These are phyloP conservation scores for Drosophila seclusa DNA, from an alignment of 2,888 invertebrate genomes.

Conservation along the genomic window DNA sequence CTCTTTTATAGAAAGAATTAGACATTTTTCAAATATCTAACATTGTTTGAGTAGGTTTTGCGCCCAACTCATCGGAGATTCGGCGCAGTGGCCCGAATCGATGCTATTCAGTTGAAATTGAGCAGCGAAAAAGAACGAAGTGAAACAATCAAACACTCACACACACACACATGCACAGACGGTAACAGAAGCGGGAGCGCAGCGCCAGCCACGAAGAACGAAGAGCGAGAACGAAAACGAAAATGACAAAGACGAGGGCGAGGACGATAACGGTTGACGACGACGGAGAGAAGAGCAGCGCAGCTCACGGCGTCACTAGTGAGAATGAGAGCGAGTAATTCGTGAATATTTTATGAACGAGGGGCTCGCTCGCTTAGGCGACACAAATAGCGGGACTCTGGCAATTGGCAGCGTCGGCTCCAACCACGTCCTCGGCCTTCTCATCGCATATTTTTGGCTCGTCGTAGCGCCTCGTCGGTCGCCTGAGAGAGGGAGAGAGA, in stretches of 20 bases:
- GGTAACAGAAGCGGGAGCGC: slow-evolving; percentile 36
- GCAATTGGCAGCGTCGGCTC: slow-evolving; percentile 58
- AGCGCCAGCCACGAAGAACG: slow-evolving; percentile 34
- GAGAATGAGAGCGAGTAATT: slow-evolving; percentile 80
- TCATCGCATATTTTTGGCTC: slow-evolving; percentile 6
- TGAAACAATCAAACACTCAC: slow-evolving; percentile 24
- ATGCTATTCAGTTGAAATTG: slow-evolving; percentile 51
- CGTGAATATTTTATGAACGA: slow-evolving; percentile 81
- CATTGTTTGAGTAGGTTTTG: slow-evolving; percentile 36
- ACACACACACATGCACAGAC: not conserved
- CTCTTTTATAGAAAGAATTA: not conserved
- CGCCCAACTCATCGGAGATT: slow-evolving; percentile 57
- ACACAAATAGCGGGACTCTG: slow-evolving; percentile 57
- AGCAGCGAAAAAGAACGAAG: slow-evolving; percentile 47
- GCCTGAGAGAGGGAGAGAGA: not conserved
- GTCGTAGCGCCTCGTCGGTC: slow-evolving; percentile 31
- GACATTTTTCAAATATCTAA: slow-evolving; percentile 51
- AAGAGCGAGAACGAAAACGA: slow-evolving; percentile 21
- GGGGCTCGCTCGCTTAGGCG: slow-evolving; percentile 61
- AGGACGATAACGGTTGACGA: slow-evolving; percentile 30
- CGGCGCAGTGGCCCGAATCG: slow-evolving; percentile 79
- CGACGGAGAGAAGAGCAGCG: slow-evolving; percentile 47
- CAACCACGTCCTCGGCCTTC: slow-evolving; percentile 38
- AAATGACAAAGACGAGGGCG: slow-evolving; percentile 18
- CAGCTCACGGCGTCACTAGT: slow-evolving; percentile 49